Conservation (phyloP, 1,140 invertebrate species). For the Metaphire vulgaris region DNA sequence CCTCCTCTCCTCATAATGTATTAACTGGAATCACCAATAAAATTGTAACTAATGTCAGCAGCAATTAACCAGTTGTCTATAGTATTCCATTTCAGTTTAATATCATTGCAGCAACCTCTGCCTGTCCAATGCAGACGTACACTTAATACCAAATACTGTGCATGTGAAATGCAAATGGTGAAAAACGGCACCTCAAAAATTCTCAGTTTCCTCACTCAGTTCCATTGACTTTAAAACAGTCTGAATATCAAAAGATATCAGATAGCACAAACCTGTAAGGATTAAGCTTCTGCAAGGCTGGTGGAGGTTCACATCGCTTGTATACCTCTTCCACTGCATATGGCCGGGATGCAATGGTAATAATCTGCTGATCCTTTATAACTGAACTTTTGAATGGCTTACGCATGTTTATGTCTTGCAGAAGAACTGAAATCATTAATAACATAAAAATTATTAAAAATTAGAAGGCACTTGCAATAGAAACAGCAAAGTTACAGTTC, state of each 20-base stretch:
- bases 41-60: too few species aligned
- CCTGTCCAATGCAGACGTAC: too few species aligned
- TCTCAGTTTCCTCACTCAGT: too few species aligned
- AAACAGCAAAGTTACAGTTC: background rate
- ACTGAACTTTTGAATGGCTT: constrained; percentile 91
- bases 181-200: too few species aligned
- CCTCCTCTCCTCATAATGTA: too few species aligned
- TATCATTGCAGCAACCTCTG: too few species aligned
- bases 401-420: constrained; percentile 92
- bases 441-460: constrained; percentile 27
- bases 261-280: constrained; percentile 65
- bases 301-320: constrained; percentile 81
- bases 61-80: too few species aligned
- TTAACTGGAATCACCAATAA: too few species aligned
- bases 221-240: too few species aligned
- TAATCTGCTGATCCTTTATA: constrained; percentile 91
- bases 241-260: background rate
- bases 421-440: constrained; percentile 69
- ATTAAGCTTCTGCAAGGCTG: constrained; percentile 89
- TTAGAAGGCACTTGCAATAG: constrained; percentile 3
- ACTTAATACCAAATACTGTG: too few species aligned
- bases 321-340: constrained; percentile 89
- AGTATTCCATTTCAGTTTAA: too few species aligned
- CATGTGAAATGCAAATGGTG: too few species aligned
- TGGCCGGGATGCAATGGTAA: constrained; percentile 86